Conservation (phyloP, 2,113 vertebrate species). For the Podiceps cristatus region DNA sequence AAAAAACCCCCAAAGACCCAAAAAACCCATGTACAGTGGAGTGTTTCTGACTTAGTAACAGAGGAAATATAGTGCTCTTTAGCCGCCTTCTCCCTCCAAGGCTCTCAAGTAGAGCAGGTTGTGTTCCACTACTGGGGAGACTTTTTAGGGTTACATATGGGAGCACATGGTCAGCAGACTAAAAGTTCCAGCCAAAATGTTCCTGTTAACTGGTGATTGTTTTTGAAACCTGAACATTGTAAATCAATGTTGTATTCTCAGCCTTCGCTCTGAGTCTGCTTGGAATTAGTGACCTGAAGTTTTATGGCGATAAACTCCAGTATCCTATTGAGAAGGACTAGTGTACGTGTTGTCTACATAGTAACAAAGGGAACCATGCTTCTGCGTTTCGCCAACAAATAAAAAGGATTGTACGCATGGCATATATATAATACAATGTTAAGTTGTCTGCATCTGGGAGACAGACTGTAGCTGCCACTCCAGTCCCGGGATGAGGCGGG, state of each 20-base stretch:
- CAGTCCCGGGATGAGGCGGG: not conserved
- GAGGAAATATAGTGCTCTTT: not conserved
- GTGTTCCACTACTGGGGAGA: not conserved
- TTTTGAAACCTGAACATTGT: not conserved
- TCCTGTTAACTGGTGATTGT: not conserved
- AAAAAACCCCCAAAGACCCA: not conserved
- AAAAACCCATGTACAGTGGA: not conserved
- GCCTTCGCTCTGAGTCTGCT: not conserved
- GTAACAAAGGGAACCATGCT: not conserved
- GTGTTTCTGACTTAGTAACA: not conserved
- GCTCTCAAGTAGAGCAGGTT: not conserved
- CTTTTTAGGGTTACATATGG: not conserved
- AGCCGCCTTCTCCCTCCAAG: not conserved
- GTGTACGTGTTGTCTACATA: rapidly evolving
- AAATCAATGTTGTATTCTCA: not conserved
- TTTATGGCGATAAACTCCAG: not conserved
- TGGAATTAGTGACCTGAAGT: not conserved
- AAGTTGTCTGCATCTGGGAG: not conserved
- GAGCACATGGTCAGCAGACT: not conserved
- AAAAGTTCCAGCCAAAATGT: not conserved
- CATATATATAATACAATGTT: not conserved
- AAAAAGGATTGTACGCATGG: not conserved
- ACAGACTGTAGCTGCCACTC: not conserved
- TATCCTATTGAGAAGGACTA: not conserved
- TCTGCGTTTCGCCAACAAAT: not conserved